These are phyloP conservation scores for Telenomus remus DNA, from an alignment of 1,140 invertebrate species.

Conservation along the genomic window DNA sequence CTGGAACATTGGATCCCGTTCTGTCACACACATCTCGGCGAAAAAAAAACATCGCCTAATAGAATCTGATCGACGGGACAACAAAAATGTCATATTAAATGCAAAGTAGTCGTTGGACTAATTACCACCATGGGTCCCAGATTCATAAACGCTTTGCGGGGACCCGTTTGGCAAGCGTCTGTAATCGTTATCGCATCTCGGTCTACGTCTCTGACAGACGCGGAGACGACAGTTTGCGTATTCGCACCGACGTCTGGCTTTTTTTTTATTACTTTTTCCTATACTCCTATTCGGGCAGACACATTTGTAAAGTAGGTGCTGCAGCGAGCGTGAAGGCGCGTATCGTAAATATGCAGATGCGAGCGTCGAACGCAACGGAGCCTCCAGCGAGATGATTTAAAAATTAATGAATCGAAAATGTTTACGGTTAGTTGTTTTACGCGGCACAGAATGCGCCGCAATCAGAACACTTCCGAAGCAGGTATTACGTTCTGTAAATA, in stretches of 20 bases:
- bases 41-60: constrained; percentile 2
- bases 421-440: constrained; percentile 55
- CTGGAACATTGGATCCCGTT: no score
- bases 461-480: constrained; percentile 52
- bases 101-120: constrained; percentile 34
- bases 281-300: constrained; percentile 7
- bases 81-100: constrained; percentile 25
- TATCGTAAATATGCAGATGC: constrained; percentile 58
- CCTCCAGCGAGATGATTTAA: constrained; percentile 45
- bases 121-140: constrained; percentile 24
- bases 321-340: constrained; percentile 50
- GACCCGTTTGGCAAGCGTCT: constrained; percentile 14
- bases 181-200: constrained; percentile 45
- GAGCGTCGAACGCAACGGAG: constrained; percentile 46
- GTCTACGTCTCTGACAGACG: constrained; percentile 25
- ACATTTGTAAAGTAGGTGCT: constrained; percentile 46
- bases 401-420: constrained; percentile 59
- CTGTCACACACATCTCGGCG: no score
- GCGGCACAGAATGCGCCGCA: constrained; percentile 49
- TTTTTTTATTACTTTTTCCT: constrained; percentile 3
- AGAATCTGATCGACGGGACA: constrained; percentile 1
- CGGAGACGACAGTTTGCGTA: constrained; percentile 36
- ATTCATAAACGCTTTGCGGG: constrained; percentile 18
- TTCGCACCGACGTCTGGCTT: constrained; percentile 27
- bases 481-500: constrained; percentile 37